A percentile compares a stretch with the other conserved stretches of the same genome.
Evolutionary conservation across 1,140 invertebrate species (phyloP).

Genomic region (Globodera ellingtonae): DNA sequence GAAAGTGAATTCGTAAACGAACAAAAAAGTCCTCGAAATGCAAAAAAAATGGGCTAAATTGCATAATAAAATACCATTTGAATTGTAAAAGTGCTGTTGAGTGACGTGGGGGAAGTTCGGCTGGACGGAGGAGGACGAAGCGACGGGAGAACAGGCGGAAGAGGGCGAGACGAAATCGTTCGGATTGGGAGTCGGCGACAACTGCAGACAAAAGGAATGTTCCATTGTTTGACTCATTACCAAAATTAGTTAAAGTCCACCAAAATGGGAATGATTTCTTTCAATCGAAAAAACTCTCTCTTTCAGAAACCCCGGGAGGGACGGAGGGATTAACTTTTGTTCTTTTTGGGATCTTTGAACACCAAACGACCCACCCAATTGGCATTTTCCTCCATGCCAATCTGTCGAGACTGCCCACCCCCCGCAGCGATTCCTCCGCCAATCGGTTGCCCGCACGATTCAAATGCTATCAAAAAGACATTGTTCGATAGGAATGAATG

Average conservation of each 20-base stretch:
- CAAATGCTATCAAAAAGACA: conserved; percentile 24
- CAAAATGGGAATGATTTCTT: too few relatives aligned
- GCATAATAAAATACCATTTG: neutral
- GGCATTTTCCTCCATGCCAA: neutral
- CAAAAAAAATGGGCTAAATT: neutral
- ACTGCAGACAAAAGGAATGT: neutral
- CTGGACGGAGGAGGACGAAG: neutral
- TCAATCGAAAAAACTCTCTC: too few relatives aligned
- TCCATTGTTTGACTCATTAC: too few relatives aligned
- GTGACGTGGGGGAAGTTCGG: neutral
- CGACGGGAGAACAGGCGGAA: neutral
- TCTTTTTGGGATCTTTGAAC: too few relatives aligned
- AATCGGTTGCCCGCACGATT: conserved; percentile 16
- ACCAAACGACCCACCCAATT: neutral
- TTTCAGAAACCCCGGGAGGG: too few relatives aligned
- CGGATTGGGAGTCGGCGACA: neutral
- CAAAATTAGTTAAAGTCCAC: too few relatives aligned
- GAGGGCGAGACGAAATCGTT: neutral
- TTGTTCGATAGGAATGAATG: conserved; percentile 7
- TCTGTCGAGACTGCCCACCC: neutral
- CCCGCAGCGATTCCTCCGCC: too few relatives aligned
- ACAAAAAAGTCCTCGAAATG: too few relatives aligned
- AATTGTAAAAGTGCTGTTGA: neutral
- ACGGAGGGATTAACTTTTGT: too few relatives aligned
- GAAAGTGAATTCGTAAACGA: too few relatives aligned